Evolutionary conservation across 2,797 vertebrate species (phyloP).

Genomic region (Valencia hispanica): DNA sequence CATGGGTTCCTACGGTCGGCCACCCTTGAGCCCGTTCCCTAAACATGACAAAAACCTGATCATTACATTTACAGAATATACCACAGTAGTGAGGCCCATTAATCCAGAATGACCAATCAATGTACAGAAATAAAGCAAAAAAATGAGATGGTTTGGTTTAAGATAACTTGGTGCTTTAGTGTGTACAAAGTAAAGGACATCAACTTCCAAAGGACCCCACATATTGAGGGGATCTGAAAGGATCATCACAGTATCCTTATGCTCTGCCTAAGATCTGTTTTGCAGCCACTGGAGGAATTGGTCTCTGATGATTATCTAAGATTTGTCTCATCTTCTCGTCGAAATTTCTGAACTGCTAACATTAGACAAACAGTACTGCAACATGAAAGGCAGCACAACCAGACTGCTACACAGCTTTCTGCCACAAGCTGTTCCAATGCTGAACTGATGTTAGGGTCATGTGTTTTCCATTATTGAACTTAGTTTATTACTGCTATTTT

Average conservation of each 20-base stretch:
- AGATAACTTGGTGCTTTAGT: neutral
- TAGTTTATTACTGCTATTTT: no score
- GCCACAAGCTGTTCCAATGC: neutral
- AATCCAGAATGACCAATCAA: neutral
- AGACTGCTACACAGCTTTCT: neutral
- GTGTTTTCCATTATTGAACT: neutral
- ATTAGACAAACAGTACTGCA: neutral
- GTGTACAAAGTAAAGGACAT: neutral
- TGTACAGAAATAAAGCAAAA: neutral
- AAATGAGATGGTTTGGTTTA: neutral
- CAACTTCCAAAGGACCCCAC: neutral
- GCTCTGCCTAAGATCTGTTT: neutral
- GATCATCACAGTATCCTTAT: neutral
- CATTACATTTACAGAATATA: neutral
- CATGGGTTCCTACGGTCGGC: no score
- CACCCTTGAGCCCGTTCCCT: no score
- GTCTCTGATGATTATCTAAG: neutral
- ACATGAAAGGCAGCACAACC: neutral
- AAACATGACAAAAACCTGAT: no score
- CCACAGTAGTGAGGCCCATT: neutral
- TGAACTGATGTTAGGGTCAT: neutral
- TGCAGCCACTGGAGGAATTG: neutral
- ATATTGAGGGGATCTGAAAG: neutral
- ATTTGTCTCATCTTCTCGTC: neutral
- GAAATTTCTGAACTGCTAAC: neutral